Evolutionary conservation across 2,888 invertebrate species (phyloP), one percentile per base, ranked within the genome.

Genomic region (Eudemis profundana): DNA sequence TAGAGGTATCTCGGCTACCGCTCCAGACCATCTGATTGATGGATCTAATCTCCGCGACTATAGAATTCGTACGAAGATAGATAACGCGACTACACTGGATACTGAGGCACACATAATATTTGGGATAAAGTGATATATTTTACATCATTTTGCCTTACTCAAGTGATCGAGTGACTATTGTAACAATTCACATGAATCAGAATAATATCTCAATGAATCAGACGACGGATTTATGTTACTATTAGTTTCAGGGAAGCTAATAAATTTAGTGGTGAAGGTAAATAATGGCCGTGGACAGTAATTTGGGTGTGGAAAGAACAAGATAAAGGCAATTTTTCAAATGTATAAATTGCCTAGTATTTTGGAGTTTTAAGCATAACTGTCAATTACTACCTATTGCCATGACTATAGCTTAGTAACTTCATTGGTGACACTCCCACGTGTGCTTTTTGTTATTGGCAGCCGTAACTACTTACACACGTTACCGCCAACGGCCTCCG

Each of bases 21-120:
- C 78, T 70, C 69, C 75, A 78, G 74, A 78, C 76, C 72, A 75
- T 74, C 84, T 87, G 87, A 89, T 88, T 86, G 86, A 87, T 87
- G 81, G 78, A 74, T 82, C 81, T 84, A 87, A 86, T 86, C 83
- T 85, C 81, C 77, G 79, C 82, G 78, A 82, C 82, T 82, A 83
- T 81, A 79, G 77, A 79, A 83, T 78, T 78, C 78, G 74, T 77
- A 77, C 72, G 73, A 81, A 85, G 82, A 86, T 76, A 80, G 76
- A 86, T 82, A 77, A 77, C 78, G 70, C 59, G 69, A 67, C 69
- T 70, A 67, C 70, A 69, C 71, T 72, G 71, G 73, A 78, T 76
- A 75, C 74, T 62, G 63, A 67, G 62, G 69, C 68, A 69, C 71
- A 73, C 71, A 74, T 69, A 73, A 74, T 78, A 77, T 78, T 76